A percentile compares a stretch with the other conserved stretches of the same genome.
Conservation (phyloP, 2,797 vertebrate species). For the Halcyon leucocephala region DNA sequence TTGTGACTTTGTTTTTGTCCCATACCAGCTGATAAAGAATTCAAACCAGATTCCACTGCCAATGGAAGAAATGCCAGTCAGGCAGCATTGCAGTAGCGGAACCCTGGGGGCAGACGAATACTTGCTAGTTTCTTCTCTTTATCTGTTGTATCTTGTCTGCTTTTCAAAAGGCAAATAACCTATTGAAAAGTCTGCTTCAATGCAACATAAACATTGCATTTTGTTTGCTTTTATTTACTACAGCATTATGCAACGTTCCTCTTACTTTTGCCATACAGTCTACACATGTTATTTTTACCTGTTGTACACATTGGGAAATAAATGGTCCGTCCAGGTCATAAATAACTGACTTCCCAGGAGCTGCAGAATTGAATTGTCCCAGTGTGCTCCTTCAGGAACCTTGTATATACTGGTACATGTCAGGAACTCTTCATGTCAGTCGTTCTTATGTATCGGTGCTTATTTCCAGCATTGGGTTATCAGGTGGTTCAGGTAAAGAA, state of each 20-base stretch:
- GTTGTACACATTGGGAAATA: slow-evolving; percentile 47
- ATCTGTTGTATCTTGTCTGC: background rate
- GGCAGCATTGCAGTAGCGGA: background rate
- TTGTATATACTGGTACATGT: slow-evolving; percentile 24
- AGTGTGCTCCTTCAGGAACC: slow-evolving; percentile 8
- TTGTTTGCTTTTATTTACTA: slow-evolving; percentile 4
- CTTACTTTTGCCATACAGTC: slow-evolving; percentile 37
- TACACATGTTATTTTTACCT: slow-evolving; percentile 60
- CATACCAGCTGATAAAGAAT: background rate
- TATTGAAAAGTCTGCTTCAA: background rate
- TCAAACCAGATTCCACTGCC: background rate
- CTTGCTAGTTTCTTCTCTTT: slow-evolving; percentile 7
- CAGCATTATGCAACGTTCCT: slow-evolving; percentile 25
- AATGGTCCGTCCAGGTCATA: slow-evolving; percentile 62
- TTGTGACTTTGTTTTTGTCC: background rate
- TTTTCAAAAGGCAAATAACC: slow-evolving; percentile 28
- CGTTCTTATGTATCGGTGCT: background rate
- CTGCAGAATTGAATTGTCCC: slow-evolving; percentile 65
- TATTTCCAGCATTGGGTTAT: background rate
- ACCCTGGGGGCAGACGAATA: slow-evolving; percentile 5
- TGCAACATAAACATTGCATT: background rate
- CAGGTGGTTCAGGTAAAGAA: background rate
- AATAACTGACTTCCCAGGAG: slow-evolving; percentile 57
- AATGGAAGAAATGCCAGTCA: background rate
- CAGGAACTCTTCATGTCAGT: slow-evolving; percentile 2